Conservation (phyloP, 2,888 invertebrate genomes). For the Gasteruption jaculator region DNA sequence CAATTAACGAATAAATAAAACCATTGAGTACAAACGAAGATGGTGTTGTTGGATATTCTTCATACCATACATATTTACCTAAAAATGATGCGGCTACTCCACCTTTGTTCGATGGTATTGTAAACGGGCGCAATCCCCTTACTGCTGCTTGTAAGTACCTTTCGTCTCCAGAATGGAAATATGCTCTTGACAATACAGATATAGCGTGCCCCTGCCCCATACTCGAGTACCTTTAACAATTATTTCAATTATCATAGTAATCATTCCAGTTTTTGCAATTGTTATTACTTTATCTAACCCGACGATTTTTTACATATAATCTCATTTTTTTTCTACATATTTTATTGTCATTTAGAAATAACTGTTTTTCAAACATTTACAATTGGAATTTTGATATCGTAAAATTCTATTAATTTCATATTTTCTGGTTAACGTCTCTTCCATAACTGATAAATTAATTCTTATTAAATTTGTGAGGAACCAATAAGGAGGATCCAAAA, state of each 20-base stretch:
- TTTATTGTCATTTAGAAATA: no score
- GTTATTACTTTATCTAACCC: background rate
- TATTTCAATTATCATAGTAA: slow-evolving; percentile 4
- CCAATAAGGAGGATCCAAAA: no score
- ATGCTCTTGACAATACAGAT: slow-evolving; percentile 90
- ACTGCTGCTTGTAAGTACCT: slow-evolving; percentile 78
- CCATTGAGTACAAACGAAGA: slow-evolving; percentile 95
- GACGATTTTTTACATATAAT: background rate
- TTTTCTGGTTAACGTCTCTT: no score
- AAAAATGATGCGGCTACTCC: slow-evolving; percentile 84
- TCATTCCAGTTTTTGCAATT: slow-evolving; percentile 1
- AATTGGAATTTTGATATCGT: no score
- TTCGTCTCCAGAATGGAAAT: slow-evolving; percentile 72
- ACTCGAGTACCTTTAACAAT: slow-evolving; percentile 72
- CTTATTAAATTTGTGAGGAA: no score
- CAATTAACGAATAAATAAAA: slow-evolving; percentile 94
- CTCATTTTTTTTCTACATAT: background rate
- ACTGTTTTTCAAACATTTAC: no score
- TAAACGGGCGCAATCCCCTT: slow-evolving; percentile 75
- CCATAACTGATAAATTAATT: no score
- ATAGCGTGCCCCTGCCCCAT: slow-evolving; percentile 99
- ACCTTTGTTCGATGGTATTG: slow-evolving; percentile 67
- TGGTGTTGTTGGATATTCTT: slow-evolving; percentile 96
- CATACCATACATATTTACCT: slow-evolving; percentile 89
- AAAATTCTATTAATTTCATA: no score